These are phyloP conservation scores for Ophiothrix spiculata DNA, from an alignment of 35 echinoderm and acorn worm species.

Conservation along the genomic window DNA sequence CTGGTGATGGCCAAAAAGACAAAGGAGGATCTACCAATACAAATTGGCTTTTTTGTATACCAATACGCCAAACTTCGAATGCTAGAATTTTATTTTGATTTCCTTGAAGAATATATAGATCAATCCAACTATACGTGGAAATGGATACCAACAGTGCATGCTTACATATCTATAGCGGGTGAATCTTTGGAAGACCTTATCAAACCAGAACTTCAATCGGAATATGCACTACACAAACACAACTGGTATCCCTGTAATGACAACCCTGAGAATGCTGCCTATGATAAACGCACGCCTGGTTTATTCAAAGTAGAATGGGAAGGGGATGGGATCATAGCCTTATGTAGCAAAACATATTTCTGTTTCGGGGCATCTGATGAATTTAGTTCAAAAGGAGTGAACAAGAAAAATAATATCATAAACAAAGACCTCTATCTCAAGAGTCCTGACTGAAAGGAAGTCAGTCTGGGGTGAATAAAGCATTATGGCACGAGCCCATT, in stretches of 20 bases:
- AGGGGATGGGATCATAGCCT: too few species aligned
- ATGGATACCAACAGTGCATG: slow-evolving; percentile 22
- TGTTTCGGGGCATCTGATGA: too few species aligned
- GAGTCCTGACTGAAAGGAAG: too few species aligned
- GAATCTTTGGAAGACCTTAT: slow-evolving; percentile 1
- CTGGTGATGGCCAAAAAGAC: slow-evolving; percentile 2
- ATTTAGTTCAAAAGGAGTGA: too few species aligned
- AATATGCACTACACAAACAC: slow-evolving; percentile 16
- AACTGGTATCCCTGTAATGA: slow-evolving; percentile 33
- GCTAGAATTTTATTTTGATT: slow-evolving; percentile 30
- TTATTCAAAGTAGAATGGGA: slow-evolving; percentile 41
- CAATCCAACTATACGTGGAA: background rate
- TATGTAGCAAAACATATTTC: too few species aligned
- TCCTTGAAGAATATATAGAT: slow-evolving; percentile 17
- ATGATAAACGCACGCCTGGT: slow-evolving; percentile 36
- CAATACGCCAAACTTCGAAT: too few species aligned
- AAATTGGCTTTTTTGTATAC: too few species aligned
- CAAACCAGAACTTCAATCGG: slow-evolving; percentile 18
- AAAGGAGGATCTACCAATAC: too few species aligned
- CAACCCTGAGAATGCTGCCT: slow-evolving; percentile 6
- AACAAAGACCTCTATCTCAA: too few species aligned
- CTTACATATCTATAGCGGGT: background rate
- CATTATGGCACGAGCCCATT: too few species aligned
- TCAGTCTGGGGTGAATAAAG: too few species aligned
- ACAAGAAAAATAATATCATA: too few species aligned